Evolutionary conservation across 2,113 vertebrate genomes (phyloP).

Genomic region (Bujurquina vittata): DNA sequence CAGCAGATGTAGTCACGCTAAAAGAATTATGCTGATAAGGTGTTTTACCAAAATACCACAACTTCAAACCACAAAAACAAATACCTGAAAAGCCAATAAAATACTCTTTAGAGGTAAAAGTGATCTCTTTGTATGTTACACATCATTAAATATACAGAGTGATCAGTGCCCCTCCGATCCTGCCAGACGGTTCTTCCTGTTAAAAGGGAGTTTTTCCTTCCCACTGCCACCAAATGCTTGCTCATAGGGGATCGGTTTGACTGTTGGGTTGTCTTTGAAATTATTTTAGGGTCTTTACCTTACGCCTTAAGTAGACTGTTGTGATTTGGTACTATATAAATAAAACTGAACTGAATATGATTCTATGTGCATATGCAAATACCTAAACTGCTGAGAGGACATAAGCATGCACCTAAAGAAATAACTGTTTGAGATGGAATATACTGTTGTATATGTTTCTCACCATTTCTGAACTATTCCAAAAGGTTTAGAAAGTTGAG

Average conservation of each 20-base stretch:
- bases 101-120: background rate
- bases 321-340: too few relatives aligned
- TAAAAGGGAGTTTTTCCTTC: too few relatives aligned
- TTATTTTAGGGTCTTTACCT: too few relatives aligned
- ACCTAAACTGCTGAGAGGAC: too few relatives aligned
- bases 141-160: fast-evolving
- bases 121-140: background rate
- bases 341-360: background rate
- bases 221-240: too few relatives aligned
- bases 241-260: too few relatives aligned
- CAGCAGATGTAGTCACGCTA: background rate
- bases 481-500: conserved; percentile 23
- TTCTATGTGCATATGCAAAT: too few relatives aligned
- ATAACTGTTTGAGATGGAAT: background rate
- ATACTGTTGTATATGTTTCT: background rate
- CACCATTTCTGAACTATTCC: background rate
- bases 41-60: background rate
- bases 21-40: background rate
- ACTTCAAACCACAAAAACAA: background rate
- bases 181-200: too few relatives aligned
- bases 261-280: too few relatives aligned
- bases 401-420: background rate
- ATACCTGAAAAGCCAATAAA: background rate
- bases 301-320: too few relatives aligned
- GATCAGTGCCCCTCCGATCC: background rate